Percentiles rank a stretch among this genome's conserved stretches.
Conservation (phyloP, 2,113 vertebrate genomes). For the Calcarius ornatus region DNA sequence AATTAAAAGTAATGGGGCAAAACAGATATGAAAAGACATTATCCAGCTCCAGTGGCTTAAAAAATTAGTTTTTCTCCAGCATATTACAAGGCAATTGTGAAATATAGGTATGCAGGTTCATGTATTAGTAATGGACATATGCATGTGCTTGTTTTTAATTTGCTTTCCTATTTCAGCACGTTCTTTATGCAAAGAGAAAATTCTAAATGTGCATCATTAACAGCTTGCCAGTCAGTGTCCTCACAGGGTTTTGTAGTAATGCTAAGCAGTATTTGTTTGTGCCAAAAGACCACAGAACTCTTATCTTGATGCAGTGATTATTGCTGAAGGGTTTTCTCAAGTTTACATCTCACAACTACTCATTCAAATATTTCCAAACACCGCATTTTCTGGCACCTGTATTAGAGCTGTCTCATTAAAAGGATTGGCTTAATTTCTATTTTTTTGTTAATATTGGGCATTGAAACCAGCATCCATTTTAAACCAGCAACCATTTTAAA, state of each 20-base stretch:
- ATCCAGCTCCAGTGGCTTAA: conserved; percentile 70
- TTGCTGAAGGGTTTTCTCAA: background rate
- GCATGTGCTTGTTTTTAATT: conserved; percentile 1
- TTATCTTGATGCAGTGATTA: background rate
- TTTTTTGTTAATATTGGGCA: background rate
- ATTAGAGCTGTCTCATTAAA: background rate
- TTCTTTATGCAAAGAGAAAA: background rate
- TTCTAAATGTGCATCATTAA: background rate
- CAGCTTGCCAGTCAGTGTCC: background rate
- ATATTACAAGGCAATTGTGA: conserved; percentile 25
- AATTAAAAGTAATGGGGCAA: conserved; percentile 70
- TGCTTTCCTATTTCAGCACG: background rate
- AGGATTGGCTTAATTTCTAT: background rate
- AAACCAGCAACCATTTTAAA: background rate
- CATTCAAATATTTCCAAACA: background rate
- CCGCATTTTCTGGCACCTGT: background rate
- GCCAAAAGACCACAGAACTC: background rate
- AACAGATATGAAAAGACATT: conserved; percentile 59
- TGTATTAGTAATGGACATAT: background rate
- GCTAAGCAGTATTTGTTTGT: background rate
- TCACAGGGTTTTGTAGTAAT: background rate
- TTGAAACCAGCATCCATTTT: background rate
- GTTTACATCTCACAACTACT: background rate
- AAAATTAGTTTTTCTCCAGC: conserved; percentile 65
- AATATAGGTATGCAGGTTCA: conserved; percentile 29